Base-by-base conservation (phyloP, 2,797 vertebrate genomes). In the Petrocephalus schoutedeni region DNA sequence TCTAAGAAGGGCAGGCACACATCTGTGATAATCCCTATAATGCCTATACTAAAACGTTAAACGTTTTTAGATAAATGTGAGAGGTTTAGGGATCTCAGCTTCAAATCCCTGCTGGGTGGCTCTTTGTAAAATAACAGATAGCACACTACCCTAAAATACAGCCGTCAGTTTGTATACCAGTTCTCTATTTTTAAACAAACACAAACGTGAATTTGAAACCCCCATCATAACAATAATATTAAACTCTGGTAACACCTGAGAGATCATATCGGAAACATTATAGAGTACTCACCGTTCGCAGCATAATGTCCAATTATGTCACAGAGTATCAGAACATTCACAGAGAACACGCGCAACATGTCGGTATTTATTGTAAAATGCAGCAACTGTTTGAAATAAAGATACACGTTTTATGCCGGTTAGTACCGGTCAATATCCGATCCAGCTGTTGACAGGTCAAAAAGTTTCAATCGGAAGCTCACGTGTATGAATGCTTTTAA, bases 401-500 rank as follows among this genome's bases (percentile, higher is more conserved):
- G 87, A 58, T 91, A 91, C 57, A 86, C 77, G 56, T 82, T 91
- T 88, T 53, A 85, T 71, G 85, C 59, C 88, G 32, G 90, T 49
- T 49, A 92, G 92, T 89, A 23, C 88, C 85, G 87, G 88, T 67
- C 87, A 32, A 89, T 90, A 89, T n/a, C 89, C 90, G 89, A 90
- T 89, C 89, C 16, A 88, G 88, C 8, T 36, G 86, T 87, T 77
- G 67, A 41, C 71, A 77, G 71, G 36, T 77, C 16, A 21, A 80
- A 49, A 45, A n/a, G 41, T 49, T 80, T 45, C 8, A 49, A 80
- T 19, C 21, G 51, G 41, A 84, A 9, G 80, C 51, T 23, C 41
- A 28, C 45, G 19, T 84, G 49, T 28, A 84, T 54, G 8, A 67
- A 93, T 91, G 93, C 94, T 94, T 94, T 21, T 94, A 94, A 92